Evolutionary conservation across 2,113 vertebrate species (phyloP), one percentile per base, ranked within the genome.

Genomic region (Pteronura brasiliensis): DNA sequence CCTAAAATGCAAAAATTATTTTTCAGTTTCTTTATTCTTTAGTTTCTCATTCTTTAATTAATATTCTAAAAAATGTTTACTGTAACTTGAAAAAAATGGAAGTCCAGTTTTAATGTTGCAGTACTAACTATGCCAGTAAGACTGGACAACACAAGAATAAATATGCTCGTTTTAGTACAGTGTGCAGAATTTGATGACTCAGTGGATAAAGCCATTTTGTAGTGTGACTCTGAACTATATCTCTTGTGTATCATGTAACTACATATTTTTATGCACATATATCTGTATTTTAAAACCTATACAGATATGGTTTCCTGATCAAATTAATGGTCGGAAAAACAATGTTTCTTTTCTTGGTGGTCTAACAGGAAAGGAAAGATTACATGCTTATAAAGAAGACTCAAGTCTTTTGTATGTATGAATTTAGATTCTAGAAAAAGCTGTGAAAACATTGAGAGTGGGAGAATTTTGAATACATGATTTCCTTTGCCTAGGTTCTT

Each of bases 381-480:
- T 69, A 71, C 34, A 67, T 95, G 34, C 63, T 96, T 80, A 82
- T 76, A 63, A 92, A 95, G 59, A 94, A 85, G 27, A 61, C 31
- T 90, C 21, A 77, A 93, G 52, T 13, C 20, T 93, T 96, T 95
- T 63, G 17, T 95, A 59, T 91, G 91, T 83, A 95, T 81, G 88
- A 96, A 59, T 87, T 88, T 93, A 77, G 76, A 91, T 79, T 95
- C 52, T 79, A 95, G 36, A 82, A 92, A 88, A 97, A 96, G 12
- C 72, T 96, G n/a, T 69, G 39, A 81, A 94, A 96, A 44, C 87
- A 69, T 49, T 85, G 18, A 86, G 21, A 97, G 59, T 74, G 77
- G 39, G 34, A 82, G 20, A 67, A 61, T 97, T 93, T 93, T 89
- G 15, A 94, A 90, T 85, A 88, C 1, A 52, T 79, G 3, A n/a